phyloP scores from a whole-genome alignment of 2,888 invertebrate genomes.

The Eupithecia subfuscata region DNA sequence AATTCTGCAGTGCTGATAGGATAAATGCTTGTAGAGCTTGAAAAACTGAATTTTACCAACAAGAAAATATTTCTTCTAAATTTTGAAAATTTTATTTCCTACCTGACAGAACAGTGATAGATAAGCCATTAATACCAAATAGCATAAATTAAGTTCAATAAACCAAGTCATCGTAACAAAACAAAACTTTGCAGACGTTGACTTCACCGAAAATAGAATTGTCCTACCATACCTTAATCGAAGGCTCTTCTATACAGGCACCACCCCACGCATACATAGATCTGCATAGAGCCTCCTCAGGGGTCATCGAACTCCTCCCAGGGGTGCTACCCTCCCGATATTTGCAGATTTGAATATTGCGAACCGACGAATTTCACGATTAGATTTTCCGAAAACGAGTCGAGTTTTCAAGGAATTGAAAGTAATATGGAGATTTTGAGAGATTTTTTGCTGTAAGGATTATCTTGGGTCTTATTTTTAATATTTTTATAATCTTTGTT shows the following conservation, averaged over 20 bases:
- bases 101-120: background rate
- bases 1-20: background rate
- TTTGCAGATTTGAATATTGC: constrained; percentile 77
- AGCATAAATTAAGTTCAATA: background rate
- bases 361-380: constrained; percentile 63
- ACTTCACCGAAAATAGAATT: constrained; percentile 2
- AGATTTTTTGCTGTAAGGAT: constrained; percentile 34
- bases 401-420: constrained; percentile 43
- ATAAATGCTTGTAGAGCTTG: background rate
- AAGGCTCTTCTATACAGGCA: constrained; percentile 45
- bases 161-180: background rate
- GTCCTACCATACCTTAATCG: constrained; percentile 10
- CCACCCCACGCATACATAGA: constrained; percentile 54
- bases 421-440: constrained; percentile 39
- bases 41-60: background rate
- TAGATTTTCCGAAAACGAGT: constrained; percentile 65
- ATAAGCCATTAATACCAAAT: too few species aligned
- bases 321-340: constrained; percentile 61
- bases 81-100: background rate
- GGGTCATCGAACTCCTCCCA: constrained; percentile 20
- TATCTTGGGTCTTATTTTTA: constrained; percentile 26
- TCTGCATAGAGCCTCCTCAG: constrained; percentile 49
- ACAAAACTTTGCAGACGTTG: background rate
- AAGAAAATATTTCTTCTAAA: too few species aligned
- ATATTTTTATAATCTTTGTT: constrained; percentile 24